Conservation (phyloP, 2,888 invertebrate genomes). For the Hydraecia micacea region DNA sequence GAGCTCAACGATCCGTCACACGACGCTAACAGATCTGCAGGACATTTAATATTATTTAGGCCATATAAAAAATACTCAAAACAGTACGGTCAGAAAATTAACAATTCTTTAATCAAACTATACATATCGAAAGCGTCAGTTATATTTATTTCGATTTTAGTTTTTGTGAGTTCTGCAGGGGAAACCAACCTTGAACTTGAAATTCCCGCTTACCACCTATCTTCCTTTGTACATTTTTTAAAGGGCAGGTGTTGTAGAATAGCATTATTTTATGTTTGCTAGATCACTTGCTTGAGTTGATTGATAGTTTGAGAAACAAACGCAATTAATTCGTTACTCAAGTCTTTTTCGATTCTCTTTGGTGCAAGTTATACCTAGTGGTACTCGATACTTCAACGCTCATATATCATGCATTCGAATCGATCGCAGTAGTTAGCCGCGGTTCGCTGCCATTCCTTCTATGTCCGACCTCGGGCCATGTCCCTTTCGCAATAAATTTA, state of each 20-base stretch:
- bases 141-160: too few relatives aligned
- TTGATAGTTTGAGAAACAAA: too few relatives aligned
- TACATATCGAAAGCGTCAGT: too few relatives aligned
- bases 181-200: too few relatives aligned
- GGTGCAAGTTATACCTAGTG: not conserved
- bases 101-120: not conserved
- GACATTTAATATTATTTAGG: not conserved
- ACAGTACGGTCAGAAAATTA: not conserved
- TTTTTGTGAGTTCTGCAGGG: too few relatives aligned
- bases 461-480: slow-evolving; percentile 33
- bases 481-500: slow-evolving; percentile 50
- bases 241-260: too few relatives aligned
- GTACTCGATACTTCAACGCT: slow-evolving; percentile 29
- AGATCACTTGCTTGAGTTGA: too few relatives aligned
- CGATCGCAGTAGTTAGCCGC: slow-evolving; percentile 32
- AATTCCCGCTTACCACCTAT: too few relatives aligned
- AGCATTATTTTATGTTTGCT: too few relatives aligned
- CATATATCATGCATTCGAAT: slow-evolving; percentile 47
- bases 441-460: slow-evolving; percentile 23
- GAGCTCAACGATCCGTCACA: not conserved
- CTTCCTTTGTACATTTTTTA: too few relatives aligned
- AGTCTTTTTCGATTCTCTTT: slow-evolving; percentile 16
- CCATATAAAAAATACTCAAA: not conserved
- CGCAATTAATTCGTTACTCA: not conserved
- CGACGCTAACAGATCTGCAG: not conserved